A percentile compares a stretch with the other conserved stretches of the same genome.
phyloP scores from a whole-genome alignment of 2,113 vertebrate species.

The Rissa tridactyla region DNA sequence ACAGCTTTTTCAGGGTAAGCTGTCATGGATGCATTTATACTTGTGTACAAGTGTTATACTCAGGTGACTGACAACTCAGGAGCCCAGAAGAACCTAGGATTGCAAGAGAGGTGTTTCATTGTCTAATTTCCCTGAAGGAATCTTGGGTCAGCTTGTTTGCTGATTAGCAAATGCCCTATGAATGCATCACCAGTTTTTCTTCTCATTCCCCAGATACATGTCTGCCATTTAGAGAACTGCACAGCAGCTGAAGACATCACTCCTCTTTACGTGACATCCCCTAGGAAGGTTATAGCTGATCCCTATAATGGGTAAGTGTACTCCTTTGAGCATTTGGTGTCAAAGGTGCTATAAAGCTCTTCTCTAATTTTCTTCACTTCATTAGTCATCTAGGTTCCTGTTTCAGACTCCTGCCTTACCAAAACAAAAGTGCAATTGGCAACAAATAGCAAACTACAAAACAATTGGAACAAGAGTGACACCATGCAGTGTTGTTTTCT shows the following conservation, averaged over 20 bases:
- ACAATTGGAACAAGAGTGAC: background rate
- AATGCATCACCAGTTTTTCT: background rate
- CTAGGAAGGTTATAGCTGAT: conserved; percentile 74
- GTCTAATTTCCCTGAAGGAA: background rate
- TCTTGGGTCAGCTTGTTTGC: background rate
- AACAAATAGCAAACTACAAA: background rate
- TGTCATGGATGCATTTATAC: background rate
- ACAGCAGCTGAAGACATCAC: conserved; percentile 61
- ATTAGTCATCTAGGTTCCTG: background rate
- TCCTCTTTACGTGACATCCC: conserved; percentile 38
- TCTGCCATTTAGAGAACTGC: conserved; percentile 75
- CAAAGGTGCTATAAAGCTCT: background rate
- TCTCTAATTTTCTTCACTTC: background rate
- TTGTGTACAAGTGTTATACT: background rate
- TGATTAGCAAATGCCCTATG: background rate
- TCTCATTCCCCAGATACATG: conserved; percentile 63
- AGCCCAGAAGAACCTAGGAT: background rate
- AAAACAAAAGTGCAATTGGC: background rate
- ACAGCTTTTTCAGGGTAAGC: background rate
- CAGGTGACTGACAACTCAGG: background rate
- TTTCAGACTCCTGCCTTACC: background rate
- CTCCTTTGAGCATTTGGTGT: background rate
- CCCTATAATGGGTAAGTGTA: conserved; percentile 78
- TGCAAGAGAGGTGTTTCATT: background rate
- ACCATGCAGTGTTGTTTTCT: background rate